These are phyloP conservation scores for Calephelis perditalis DNA, from an alignment of 2,888 invertebrate genomes.

Conservation along the genomic window DNA sequence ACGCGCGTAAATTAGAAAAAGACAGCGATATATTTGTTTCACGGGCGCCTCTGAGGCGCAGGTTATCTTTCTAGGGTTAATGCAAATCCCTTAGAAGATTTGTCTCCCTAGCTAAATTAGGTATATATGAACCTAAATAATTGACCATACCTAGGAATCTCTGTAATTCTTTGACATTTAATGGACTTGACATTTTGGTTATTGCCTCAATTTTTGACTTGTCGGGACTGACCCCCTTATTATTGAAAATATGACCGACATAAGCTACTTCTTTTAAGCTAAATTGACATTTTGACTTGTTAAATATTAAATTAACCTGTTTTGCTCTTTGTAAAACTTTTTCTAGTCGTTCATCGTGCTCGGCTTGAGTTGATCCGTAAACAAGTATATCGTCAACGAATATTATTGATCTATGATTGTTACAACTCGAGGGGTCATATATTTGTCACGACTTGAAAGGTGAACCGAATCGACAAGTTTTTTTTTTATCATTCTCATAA, in stretches of 20 bases:
- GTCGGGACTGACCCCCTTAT: slow-evolving; percentile 24
- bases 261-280: not conserved
- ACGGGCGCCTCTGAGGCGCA: too few species aligned
- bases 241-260: not conserved
- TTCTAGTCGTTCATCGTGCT: slow-evolving; percentile 1
- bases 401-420: not conserved
- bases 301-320: slow-evolving; percentile 2
- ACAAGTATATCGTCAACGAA: not conserved
- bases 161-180: slow-evolving; percentile 24
- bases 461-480: slow-evolving; percentile 24
- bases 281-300: slow-evolving; percentile 6
- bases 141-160: slow-evolving; percentile 24
- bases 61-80: too few species aligned
- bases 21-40: not conserved
- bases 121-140: slow-evolving; percentile 22
- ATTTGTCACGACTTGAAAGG: slow-evolving; percentile 6
- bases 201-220: slow-evolving; percentile 27
- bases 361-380: not conserved
- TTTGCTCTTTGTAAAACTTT: not conserved
- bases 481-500: slow-evolving; percentile 27
- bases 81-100: slow-evolving; percentile 13
- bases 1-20: slow-evolving; percentile 21
- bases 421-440: too few species aligned
- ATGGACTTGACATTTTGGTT: slow-evolving; percentile 24
- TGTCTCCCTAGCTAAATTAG: slow-evolving; percentile 18